A percentile compares a stretch with the other conserved stretches of the same genome.
These are phyloP conservation scores for Leucania comma DNA, from an alignment of 2,888 invertebrate species.

Conservation along the genomic window DNA sequence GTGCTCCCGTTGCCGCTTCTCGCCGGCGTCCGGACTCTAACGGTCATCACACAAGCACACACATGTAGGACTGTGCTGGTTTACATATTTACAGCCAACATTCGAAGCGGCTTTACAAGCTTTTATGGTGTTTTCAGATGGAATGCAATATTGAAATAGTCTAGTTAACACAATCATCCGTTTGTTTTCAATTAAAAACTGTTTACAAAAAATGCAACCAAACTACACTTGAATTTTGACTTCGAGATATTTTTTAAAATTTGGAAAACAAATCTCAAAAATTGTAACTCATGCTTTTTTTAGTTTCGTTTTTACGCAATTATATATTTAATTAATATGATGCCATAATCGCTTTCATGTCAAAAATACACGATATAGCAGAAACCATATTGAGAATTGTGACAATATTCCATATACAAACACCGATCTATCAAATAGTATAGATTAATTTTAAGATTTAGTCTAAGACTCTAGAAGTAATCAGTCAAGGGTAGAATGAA, in stretches of 20 bases:
- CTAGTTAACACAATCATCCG: not conserved
- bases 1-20: conserved; percentile 97
- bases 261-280: too few species aligned
- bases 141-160: not conserved
- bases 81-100: conserved; percentile 87
- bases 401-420: conserved; percentile 59
- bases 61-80: conserved; percentile 78
- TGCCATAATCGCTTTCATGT: not conserved
- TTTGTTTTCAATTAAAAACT: not conserved
- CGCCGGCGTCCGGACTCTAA: conserved; percentile 94
- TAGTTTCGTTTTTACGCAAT: too few species aligned
- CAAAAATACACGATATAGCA: not conserved
- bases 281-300: too few species aligned
- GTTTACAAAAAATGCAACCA: too few species aligned
- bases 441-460: conserved; percentile 43
- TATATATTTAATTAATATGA: not conserved
- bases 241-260: too few species aligned
- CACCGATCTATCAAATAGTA: conserved; percentile 51
- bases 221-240: too few species aligned
- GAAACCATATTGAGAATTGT: not conserved
- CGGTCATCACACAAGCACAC: conserved; percentile 79
- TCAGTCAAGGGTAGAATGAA: conserved; percentile 59
- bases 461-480: conserved; percentile 34
- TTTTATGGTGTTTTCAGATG: conserved; percentile 68
- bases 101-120: conserved; percentile 85